Percentiles rank a stretch among this genome's conserved stretches.
Evolutionary conservation across 2,888 invertebrate genomes (phyloP).

Genomic region (Rapana venosa): DNA sequence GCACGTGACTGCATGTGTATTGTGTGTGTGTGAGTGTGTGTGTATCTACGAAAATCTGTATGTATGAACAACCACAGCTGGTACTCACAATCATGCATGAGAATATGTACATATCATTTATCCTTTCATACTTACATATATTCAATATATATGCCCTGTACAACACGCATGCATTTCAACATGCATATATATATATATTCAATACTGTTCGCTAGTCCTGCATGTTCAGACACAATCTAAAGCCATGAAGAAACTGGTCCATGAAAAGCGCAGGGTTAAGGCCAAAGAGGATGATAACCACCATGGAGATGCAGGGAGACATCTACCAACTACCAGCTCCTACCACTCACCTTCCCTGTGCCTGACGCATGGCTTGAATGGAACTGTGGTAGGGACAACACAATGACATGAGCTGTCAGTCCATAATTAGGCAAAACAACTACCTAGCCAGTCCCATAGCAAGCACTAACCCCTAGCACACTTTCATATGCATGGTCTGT

Average conservation of each 20-base stretch:
- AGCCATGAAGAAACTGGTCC: background rate
- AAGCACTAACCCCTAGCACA: too few relatives aligned
- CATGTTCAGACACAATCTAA: background rate
- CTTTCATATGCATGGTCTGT: too few relatives aligned
- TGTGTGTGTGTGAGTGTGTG: too few relatives aligned
- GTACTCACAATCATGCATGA: too few relatives aligned
- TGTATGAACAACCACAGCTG: background rate
- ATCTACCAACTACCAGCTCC: background rate
- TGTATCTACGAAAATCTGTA: background rate
- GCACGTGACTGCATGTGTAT: too few relatives aligned
- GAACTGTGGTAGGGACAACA: slow-evolving; percentile 7
- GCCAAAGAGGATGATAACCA: background rate
- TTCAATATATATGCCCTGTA: too few relatives aligned
- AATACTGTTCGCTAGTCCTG: too few relatives aligned
- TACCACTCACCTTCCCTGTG: slow-evolving; percentile 25
- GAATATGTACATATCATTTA: too few relatives aligned
- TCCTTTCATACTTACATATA: too few relatives aligned
- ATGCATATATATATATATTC: background rate
- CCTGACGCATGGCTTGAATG: slow-evolving; percentile 13
- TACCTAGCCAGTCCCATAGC: background rate
- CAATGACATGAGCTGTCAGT: background rate
- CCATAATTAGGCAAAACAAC: background rate
- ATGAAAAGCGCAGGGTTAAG: background rate
- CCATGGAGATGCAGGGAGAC: background rate
- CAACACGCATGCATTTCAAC: background rate